phyloP scores from a whole-genome alignment of 64 coral and sea anemone genomes.

The Dendrophyllia cribrosa region DNA sequence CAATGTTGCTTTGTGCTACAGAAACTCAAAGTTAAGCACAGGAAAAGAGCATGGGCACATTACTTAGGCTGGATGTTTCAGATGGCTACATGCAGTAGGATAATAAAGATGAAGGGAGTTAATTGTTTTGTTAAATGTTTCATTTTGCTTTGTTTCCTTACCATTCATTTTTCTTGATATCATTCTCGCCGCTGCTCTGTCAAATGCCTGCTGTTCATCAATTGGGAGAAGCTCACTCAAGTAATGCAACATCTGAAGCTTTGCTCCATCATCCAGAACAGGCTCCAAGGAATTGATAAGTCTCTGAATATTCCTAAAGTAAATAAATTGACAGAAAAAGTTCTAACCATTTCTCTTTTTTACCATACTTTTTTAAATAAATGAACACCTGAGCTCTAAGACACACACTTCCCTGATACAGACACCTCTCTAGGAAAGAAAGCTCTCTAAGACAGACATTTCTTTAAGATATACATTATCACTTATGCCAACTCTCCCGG shows the following conservation, averaged over 20 bases:
- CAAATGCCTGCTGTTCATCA: conserved; percentile 84
- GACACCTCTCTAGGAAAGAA: no score
- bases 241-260: conserved; percentile 90
- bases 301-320: conserved; percentile 75
- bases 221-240: conserved; percentile 90
- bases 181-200: conserved; percentile 85
- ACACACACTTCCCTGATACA: no score
- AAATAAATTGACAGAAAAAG: background rate
- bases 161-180: conserved; percentile 88
- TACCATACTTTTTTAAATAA: background rate
- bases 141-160: conserved; percentile 28
- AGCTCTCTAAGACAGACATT: no score
- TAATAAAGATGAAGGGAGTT: no score
- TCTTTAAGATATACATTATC: no score
- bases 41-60: no score
- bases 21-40: no score
- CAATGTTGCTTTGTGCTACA: no score
- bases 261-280: conserved; percentile 87
- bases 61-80: no score
- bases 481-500: no score
- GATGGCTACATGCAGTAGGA: no score
- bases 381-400: no score
- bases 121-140: background rate
- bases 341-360: background rate
- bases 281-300: conserved; percentile 86